A percentile compares a stretch with the other conserved stretches of the same genome.
These are phyloP conservation scores for Poeciliopsis turrubarensis DNA, from an alignment of 2,113 vertebrate species.

Conservation along the genomic window DNA sequence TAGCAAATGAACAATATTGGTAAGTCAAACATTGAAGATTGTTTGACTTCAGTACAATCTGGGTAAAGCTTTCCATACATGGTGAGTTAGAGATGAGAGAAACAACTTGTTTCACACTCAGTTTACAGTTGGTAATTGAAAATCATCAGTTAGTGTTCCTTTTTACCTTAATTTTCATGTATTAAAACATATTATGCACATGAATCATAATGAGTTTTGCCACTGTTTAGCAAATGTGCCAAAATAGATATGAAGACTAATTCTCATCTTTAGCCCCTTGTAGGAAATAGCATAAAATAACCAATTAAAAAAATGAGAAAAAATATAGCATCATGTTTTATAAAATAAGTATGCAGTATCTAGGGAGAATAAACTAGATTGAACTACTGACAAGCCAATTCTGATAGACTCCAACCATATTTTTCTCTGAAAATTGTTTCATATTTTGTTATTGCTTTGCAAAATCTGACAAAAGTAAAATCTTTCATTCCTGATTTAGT, in stretches of 20 bases:
- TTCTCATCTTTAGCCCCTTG: too few relatives aligned
- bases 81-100: not conserved
- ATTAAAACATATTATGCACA: too few relatives aligned
- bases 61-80: not conserved
- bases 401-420: not conserved
- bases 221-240: too few relatives aligned
- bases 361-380: not conserved
- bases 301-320: too few relatives aligned
- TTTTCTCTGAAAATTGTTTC: not conserved
- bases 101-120: too few relatives aligned
- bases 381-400: not conserved
- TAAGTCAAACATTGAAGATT: not conserved
- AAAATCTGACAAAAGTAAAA: slow-evolving; percentile 5
- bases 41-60: not conserved
- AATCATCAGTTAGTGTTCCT: not conserved
- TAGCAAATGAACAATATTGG: not conserved
- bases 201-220: too few relatives aligned
- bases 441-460: not conserved
- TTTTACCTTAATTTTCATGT: too few relatives aligned
- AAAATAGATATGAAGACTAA: too few relatives aligned
- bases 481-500: not conserved
- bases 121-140: not conserved
- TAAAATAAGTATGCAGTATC: not conserved
- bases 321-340: too few relatives aligned
- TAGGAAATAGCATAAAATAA: too few relatives aligned